A percentile compares a stretch with the other conserved stretches of the same genome.
Evolutionary conservation across 37 sponge, comb jelly and placozoan species (phyloP).

Genomic region (Cladorhizidae sp.): DNA sequence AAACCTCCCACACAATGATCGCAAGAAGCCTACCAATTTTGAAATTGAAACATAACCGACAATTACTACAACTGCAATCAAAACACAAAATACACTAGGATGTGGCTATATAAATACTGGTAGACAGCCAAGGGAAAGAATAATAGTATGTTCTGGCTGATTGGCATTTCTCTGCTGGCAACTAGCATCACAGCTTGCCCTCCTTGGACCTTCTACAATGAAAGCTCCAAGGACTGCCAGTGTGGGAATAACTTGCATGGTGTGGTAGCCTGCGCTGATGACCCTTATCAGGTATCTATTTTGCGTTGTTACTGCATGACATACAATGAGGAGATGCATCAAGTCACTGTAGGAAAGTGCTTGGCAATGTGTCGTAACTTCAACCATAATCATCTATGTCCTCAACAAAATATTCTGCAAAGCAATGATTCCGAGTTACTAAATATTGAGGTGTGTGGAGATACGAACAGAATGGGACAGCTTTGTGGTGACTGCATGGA

Average conservation of each 20-base stretch:
- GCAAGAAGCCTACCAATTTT: no score
- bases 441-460: background rate
- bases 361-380: background rate
- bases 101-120: no score
- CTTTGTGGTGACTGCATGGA: background rate
- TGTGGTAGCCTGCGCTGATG: background rate
- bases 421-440: background rate
- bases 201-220: slow-evolving; percentile 1
- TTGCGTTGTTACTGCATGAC: background rate
- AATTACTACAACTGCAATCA: no score
- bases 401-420: background rate
- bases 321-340: background rate
- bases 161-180: background rate
- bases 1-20: no score
- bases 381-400: background rate
- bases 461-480: background rate
- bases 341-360: background rate
- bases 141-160: background rate
- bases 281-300: background rate
- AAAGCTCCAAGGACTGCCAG: background rate
- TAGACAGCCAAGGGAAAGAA: no score
- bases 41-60: no score
- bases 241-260: background rate
- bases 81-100: no score
- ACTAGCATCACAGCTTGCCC: background rate